Evolutionary conservation across 2,888 invertebrate species (phyloP), one percentile per base, ranked within the genome.

Genomic region (Zaprionus lineosus): DNA sequence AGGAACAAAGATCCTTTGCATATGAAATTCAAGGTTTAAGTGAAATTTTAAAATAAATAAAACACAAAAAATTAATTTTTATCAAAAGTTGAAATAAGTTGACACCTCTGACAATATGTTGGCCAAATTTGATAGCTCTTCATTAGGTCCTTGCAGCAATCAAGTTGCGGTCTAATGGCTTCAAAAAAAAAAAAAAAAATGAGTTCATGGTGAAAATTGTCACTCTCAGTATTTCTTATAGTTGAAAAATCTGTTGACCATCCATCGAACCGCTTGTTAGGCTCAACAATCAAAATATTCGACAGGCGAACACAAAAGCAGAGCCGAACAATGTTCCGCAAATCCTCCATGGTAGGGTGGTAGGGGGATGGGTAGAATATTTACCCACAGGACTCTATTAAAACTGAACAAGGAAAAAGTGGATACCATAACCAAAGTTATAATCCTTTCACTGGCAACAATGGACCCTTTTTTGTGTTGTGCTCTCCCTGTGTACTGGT

Each of bases 381-480:
- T 67, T 72, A 33, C 60, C 29, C 66, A 71, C 52, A 66, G 43
- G 67, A 68, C 72, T 72, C 72, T 66, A 68, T 68, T 68, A 68
- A 72, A 72, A 72, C 8, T 53, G 72, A 66, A 66, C 72, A 72
- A 72, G 72, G 33, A 72, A 66, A 66, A 71, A 66, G 52, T 53
- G 21, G 67, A 72, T 34, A 46, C 44, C 72, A 59, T 48, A 50
- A 31, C 60, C 53, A 53, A 50, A 26, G 50, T 52, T 68, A 66
- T 72, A 68, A 72, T 66, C 67, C 72, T 36, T 59, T 33, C 72
- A 50, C 67, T 66, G 59, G 60, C 72, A 72, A 71, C 26, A 41
- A 37, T 28, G 50, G 50, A 60, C 67, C 39, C 52, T 51, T 51
- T 41, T 47, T 39, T 37, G 14, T n/a, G 7, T 24, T 43, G 21